Percentiles rank a stretch among this genome's conserved stretches.
phyloP scores from a whole-genome alignment of 2,797 vertebrate genomes.

The Chaetodon trifasciatus region DNA sequence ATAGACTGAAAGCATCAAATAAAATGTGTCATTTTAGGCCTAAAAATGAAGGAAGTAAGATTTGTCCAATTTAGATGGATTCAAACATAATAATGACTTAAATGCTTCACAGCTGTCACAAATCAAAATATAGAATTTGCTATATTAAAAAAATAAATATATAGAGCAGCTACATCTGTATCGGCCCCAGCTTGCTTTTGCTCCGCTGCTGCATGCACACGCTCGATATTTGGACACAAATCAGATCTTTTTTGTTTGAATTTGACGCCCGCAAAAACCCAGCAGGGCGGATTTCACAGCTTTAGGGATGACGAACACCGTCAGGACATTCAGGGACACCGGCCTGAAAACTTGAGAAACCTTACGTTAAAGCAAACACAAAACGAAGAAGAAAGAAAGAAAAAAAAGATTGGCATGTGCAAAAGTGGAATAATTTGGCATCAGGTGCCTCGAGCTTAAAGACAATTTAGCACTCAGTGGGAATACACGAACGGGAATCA shows the following conservation, averaged over 20 bases:
- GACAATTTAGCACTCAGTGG: background rate
- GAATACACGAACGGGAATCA: background rate
- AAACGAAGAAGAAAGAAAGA: background rate
- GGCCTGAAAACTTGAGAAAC: background rate
- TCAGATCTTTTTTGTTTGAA: constrained; percentile 83
- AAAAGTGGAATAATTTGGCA: background rate
- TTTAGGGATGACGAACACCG: constrained; percentile 76
- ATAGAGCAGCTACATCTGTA: background rate
- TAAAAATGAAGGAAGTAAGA: background rate
- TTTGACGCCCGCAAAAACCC: constrained; percentile 72
- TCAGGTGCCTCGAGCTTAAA: background rate
- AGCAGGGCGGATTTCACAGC: constrained; percentile 76
- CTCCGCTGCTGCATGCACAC: constrained; percentile 47
- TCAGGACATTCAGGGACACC: background rate
- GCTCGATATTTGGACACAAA: constrained; percentile 79
- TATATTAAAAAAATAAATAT: background rate
- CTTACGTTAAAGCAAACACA: no score
- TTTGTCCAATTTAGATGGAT: background rate
- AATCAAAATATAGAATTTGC: constrained; percentile 13
- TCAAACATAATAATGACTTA: background rate
- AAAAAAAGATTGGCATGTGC: no score
- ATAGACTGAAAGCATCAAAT: background rate
- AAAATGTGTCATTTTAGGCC: background rate
- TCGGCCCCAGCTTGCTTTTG: constrained; percentile 81
- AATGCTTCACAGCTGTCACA: background rate